phyloP scores from a whole-genome alignment of 2,888 invertebrate species.

The Eucriotettix oculatus region DNA sequence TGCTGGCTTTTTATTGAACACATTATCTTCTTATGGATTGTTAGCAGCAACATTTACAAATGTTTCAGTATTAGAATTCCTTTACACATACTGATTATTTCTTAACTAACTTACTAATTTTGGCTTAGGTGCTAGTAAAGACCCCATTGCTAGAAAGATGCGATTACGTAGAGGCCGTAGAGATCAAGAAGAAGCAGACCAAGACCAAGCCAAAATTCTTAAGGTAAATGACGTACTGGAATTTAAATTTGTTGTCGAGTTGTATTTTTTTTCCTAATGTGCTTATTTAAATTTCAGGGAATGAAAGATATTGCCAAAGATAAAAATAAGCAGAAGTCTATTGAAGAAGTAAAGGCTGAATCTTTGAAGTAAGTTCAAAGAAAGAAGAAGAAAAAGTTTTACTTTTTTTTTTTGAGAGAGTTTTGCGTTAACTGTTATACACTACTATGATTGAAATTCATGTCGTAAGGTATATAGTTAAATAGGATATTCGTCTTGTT shows the following conservation, averaged over 20 bases:
- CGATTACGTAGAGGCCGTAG: constrained; percentile 66
- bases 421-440: too few species aligned
- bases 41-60: neutral
- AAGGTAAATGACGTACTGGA: constrained; percentile 30
- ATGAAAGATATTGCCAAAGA: constrained; percentile 77
- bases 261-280: constrained; percentile 6
- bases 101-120: neutral
- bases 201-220: constrained; percentile 74
- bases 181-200: constrained; percentile 65
- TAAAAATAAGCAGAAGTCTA: constrained; percentile 53
- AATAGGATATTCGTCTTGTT: too few species aligned
- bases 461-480: too few species aligned
- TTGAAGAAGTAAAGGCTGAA: constrained; percentile 48
- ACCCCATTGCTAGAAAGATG: constrained; percentile 89
- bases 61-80: neutral
- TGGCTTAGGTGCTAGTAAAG: constrained; percentile 46
- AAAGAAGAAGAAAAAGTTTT: too few species aligned
- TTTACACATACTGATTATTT: neutral
- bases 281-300: constrained; percentile 32
- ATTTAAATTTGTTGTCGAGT: neutral
- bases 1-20: neutral
- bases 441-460: too few species aligned
- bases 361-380: constrained; percentile 50
- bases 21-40: neutral
- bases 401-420: too few species aligned